Percentiles rank a stretch among this genome's conserved stretches.
These are phyloP conservation scores for Leptinotarsa juncta DNA, from an alignment of 2,888 invertebrate genomes.

Conservation along the genomic window DNA sequence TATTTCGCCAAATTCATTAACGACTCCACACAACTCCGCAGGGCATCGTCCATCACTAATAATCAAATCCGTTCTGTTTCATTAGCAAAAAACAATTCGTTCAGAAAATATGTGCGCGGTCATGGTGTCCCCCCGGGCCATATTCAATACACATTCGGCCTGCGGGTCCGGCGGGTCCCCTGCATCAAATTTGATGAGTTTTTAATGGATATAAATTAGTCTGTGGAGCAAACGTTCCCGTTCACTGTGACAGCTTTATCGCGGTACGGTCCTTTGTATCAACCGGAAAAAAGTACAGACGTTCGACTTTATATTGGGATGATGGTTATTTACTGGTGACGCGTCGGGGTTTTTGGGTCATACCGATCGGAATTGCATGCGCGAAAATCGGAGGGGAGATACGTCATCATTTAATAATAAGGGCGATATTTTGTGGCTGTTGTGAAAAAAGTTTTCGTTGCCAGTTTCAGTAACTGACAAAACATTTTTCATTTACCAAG, in stretches of 20 bases:
- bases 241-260: slow-evolving; percentile 40
- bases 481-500: no score
- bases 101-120: slow-evolving; percentile 10
- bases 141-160: slow-evolving; percentile 33
- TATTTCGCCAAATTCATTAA: slow-evolving; percentile 1
- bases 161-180: slow-evolving; percentile 43
- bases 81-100: slow-evolving; percentile 16
- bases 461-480: no score
- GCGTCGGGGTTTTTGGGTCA: slow-evolving; percentile 2
- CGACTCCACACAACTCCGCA: neutral
- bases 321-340: slow-evolving; percentile 14
- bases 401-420: neutral
- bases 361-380: neutral
- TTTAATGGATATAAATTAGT: slow-evolving; percentile 55
- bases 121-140: slow-evolving; percentile 26
- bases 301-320: slow-evolving; percentile 19
- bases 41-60: slow-evolving; percentile 11
- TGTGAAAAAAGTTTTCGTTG: no score
- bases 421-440: neutral
- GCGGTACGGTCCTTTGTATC: slow-evolving; percentile 27
- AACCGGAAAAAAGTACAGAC: slow-evolving; percentile 21
- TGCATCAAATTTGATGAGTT: slow-evolving; percentile 52
- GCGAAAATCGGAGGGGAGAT: neutral
- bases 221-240: slow-evolving; percentile 42
- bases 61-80: slow-evolving; percentile 21